These are phyloP conservation scores for Bos javanicus DNA, from an alignment of 2,113 vertebrate genomes.

Conservation along the genomic window DNA sequence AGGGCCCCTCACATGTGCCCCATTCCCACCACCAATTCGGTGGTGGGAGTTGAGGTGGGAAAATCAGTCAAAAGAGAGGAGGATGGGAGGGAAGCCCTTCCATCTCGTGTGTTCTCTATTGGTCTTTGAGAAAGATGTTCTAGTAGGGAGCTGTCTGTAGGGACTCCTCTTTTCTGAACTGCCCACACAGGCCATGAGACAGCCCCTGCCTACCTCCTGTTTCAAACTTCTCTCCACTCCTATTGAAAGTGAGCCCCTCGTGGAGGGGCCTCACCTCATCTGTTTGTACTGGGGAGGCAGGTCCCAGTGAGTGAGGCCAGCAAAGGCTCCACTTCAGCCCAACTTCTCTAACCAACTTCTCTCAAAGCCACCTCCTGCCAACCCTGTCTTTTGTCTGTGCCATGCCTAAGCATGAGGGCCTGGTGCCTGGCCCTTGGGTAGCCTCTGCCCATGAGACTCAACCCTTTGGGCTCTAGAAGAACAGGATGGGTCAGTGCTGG, in stretches of 20 bases:
- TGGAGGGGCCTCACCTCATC: no score
- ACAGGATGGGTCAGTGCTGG: background rate
- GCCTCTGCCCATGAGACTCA: background rate
- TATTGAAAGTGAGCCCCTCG: accelerated
- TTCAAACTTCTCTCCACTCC: background rate
- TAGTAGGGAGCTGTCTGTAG: background rate
- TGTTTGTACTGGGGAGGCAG: no score
- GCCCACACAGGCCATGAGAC: background rate
- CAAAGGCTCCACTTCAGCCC: background rate
- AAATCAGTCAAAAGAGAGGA: background rate
- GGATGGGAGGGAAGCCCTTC: background rate
- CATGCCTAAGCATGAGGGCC: background rate
- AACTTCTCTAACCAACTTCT: background rate
- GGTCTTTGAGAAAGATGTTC: background rate
- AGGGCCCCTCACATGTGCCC: background rate
- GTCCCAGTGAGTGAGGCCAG: background rate
- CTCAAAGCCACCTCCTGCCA: background rate
- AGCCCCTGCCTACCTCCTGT: background rate
- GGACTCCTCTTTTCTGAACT: background rate
- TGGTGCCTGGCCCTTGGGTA: background rate
- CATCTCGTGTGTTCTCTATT: background rate
- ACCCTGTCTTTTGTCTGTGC: background rate
- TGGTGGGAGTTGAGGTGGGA: background rate
- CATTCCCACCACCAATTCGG: background rate
- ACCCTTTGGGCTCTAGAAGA: background rate